A percentile compares a stretch with the other conserved stretches of the same genome.
phyloP scores from a whole-genome alignment of 2,113 vertebrate species.

The Cinclus mexicanus region DNA sequence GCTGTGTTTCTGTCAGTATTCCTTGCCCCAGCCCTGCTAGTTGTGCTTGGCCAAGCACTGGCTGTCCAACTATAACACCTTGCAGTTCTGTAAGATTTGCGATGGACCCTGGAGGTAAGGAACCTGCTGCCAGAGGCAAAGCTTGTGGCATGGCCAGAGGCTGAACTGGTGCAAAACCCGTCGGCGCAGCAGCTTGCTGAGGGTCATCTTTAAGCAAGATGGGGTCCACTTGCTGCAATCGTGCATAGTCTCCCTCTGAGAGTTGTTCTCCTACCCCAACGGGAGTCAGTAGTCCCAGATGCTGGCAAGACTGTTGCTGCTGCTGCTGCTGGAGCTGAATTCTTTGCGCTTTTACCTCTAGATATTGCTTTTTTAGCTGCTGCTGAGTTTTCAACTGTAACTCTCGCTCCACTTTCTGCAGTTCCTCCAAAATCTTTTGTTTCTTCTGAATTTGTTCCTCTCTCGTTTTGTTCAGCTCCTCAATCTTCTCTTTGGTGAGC shows the following conservation, averaged over 20 bases:
- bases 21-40: conserved; percentile 90
- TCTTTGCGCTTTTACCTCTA: conserved; percentile 97
- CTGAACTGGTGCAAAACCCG: conserved; percentile 94
- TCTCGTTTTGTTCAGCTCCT: conserved; percentile 97
- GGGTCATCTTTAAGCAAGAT: conserved; percentile 88
- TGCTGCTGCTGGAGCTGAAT: conserved; percentile 83
- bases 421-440: conserved; percentile 99
- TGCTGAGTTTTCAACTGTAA: conserved; percentile 99
- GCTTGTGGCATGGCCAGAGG: conserved; percentile 87
- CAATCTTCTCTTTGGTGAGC: conserved; percentile 99
- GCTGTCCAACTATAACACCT: conserved; percentile 95
- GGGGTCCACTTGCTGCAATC: conserved; percentile 93
- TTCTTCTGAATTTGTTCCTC: conserved; percentile 99
- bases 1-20: conserved; percentile 92
- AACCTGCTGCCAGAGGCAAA: conserved; percentile 81
- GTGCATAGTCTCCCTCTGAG: conserved; percentile 89
- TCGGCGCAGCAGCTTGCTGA: conserved; percentile 81
- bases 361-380: conserved; percentile 99
- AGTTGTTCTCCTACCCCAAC: conserved; percentile 89
- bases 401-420: conserved; percentile 98
- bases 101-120: conserved; percentile 85
- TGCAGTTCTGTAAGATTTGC: conserved; percentile 93
- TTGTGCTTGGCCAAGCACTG: conserved; percentile 85
- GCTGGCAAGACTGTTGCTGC: conserved; percentile 81
- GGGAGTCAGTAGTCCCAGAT: conserved; percentile 83